Evolutionary conservation across 2,888 invertebrate genomes (phyloP).

Genomic region (Drosophila koepferae): DNA sequence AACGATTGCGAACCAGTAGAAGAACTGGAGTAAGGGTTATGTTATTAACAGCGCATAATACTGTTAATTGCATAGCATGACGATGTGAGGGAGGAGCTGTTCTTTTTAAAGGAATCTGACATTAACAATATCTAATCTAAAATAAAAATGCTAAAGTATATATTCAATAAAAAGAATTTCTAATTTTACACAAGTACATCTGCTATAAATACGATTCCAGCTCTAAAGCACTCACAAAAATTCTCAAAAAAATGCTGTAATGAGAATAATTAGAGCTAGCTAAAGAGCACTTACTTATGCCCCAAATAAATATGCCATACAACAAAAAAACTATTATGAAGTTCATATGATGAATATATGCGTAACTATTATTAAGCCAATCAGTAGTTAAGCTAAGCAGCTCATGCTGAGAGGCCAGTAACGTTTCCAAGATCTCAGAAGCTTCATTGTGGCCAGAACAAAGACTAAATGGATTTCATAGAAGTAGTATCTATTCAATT

Average conservation of each 20-base stretch:
- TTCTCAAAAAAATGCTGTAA: not conserved
- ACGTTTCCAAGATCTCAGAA: not conserved
- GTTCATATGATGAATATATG: not conserved
- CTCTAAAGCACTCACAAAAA: too few relatives aligned
- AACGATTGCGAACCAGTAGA: too few relatives aligned
- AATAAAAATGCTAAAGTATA: too few relatives aligned
- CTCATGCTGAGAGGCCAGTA: not conserved
- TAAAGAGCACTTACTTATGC: not conserved
- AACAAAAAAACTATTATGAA: not conserved
- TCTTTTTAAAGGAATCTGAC: too few relatives aligned
- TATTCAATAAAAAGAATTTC: too few relatives aligned
- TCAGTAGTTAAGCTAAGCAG: not conserved
- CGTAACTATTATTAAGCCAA: too few relatives aligned
- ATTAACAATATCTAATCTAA: too few relatives aligned
- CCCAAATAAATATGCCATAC: not conserved
- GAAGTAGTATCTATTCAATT: conserved; percentile 9
- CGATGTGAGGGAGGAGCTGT: too few relatives aligned
- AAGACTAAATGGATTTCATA: not conserved
- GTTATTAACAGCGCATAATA: too few relatives aligned
- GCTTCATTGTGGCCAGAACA: not conserved
- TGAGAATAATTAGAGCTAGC: not conserved
- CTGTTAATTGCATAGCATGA: too few relatives aligned
- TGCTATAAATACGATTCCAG: not conserved
- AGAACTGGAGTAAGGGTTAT: too few relatives aligned
- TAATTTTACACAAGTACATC: not conserved